Base-by-base conservation (phyloP, 2,888 invertebrate species). In the Lasioglossum pauxillum region DNA sequence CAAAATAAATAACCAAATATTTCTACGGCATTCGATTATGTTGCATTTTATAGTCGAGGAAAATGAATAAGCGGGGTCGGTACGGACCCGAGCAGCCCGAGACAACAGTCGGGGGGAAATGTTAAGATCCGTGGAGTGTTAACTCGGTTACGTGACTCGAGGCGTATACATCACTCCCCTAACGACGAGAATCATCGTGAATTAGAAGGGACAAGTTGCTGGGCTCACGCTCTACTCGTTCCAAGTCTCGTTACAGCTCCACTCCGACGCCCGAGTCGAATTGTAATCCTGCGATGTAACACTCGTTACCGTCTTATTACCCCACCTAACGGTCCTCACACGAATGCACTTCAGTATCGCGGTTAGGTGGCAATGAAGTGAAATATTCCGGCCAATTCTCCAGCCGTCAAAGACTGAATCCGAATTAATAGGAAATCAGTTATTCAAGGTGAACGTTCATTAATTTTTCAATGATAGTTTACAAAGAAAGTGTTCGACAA, bases 251-350 rank as follows among this genome's bases (percentile, higher is more conserved):
- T 38, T 69, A 69, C 69, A 69, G 23, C 38, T 38, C 69, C 38
- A 12, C 38, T 38, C 38, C 23, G 19, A 38, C 38, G 23, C 38
- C 10, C 35, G 19, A 67, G 35, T 67, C 35, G 69, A 69, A 69
- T 38, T 38, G 38, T 69, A 69, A 38, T 69, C 38, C 69, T 23
- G 23, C 69, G 38, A 69, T 44, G n/a, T 44, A 72, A 72, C 72
- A 41, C 72, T 72, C n/a, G n/a, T 72, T 41, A 72, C 44, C 72
- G 72, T n/a, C 41, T 72, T 35, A 44, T 44, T 44, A 72, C 72
- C 14, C 44, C 60, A 31, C 16, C 27, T 16, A 5, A 60, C 60
- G 60, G 27, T 16, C 10, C 14, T 60, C 60, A 5, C 60, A 67
- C 8, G 67, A 35, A 5, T 7, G 19, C 14, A 53, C 23, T n/a